Evolutionary conservation across 2,888 invertebrate genomes (phyloP), one percentile per base, ranked within the genome.

Genomic region (Drepana falcataria): DNA sequence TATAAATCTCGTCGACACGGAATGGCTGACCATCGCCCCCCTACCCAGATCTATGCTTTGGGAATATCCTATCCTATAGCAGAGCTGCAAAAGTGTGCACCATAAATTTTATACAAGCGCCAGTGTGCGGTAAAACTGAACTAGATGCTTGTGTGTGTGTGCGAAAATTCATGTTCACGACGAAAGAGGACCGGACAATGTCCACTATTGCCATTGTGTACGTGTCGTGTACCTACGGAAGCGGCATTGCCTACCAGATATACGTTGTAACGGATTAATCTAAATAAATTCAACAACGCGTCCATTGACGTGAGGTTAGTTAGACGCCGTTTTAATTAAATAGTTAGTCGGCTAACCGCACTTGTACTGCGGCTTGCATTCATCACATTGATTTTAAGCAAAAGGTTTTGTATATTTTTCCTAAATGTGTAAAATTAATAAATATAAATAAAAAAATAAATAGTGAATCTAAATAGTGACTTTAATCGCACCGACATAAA

Each of bases 1-100:
- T 86, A 89, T 91, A 90, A 91, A 91, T 91, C 90, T 87, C 83
- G 83, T 77, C 84, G 86, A 87, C 89, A 86, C 87, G 88, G 80
- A 89, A 90, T 88, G 89, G 88, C 90, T 89, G 90, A 87, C 89
- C 89, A 85, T 77, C 72, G 63, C 83, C 83, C 82, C 81, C 83
- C 74, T 70, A 69, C 78, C 71, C 80, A 82, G 82, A 77, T 79
- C 83, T 84, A 81, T 81, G 82, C 78, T 76, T 44, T 21, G 1
- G 21, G 21, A 21, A 21, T 21, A 21, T 21, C 44, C 44, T 44
- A 9, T 44, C 81, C 81, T 84, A 85, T 82, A 83, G 75, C 75
- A 68, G 60, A 63, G 69, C 71, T 88, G 89, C 90, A 89, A 91
- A 90, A 91, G 90, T 91, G 90, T 91, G 89, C 86, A 81, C 88